Percentiles rank a stretch among this genome's conserved stretches.
These are phyloP conservation scores for Neelides folsomi DNA, from an alignment of 2,888 invertebrate species.

Conservation along the genomic window DNA sequence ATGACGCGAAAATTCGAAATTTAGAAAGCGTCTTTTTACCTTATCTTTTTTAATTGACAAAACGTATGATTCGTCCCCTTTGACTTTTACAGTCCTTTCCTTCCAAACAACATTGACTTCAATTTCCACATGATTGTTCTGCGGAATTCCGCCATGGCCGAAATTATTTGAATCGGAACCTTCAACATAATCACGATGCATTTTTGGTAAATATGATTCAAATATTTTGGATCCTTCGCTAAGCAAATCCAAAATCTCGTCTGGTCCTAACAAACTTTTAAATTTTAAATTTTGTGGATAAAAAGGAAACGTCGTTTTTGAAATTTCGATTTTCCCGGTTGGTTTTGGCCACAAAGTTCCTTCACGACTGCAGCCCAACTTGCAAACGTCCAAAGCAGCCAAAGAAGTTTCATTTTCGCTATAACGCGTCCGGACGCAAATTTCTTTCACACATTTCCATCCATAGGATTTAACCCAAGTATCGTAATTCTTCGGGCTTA, in stretches of 20 bases:
- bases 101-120: slow-evolving; percentile 16
- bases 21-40: slow-evolving; percentile 6
- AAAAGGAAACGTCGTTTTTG: slow-evolving; percentile 17
- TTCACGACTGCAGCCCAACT: slow-evolving; percentile 32
- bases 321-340: slow-evolving; percentile 22
- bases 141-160: background rate
- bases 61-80: slow-evolving; percentile 21
- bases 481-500: no score
- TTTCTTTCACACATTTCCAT: slow-evolving; percentile 20
- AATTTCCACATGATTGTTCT: slow-evolving; percentile 12
- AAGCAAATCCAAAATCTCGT: slow-evolving; percentile 34
- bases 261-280: slow-evolving; percentile 8
- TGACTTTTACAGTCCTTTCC: slow-evolving; percentile 15
- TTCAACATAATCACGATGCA: slow-evolving; percentile 20
- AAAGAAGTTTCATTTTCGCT: slow-evolving; percentile 14
- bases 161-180: slow-evolving; percentile 12
- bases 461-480: background rate
- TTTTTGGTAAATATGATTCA: slow-evolving; percentile 16
- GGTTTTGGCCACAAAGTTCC: slow-evolving; percentile 34
- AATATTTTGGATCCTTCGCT: slow-evolving; percentile 18
- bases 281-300: slow-evolving; percentile 28
- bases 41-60: slow-evolving; percentile 12
- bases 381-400: slow-evolving; percentile 27
- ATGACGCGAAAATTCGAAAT: background rate
- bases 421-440: slow-evolving; percentile 10